These are phyloP conservation scores for Gymnoscopelus braueri DNA, from an alignment of 2,797 vertebrate genomes.

Conservation along the genomic window DNA sequence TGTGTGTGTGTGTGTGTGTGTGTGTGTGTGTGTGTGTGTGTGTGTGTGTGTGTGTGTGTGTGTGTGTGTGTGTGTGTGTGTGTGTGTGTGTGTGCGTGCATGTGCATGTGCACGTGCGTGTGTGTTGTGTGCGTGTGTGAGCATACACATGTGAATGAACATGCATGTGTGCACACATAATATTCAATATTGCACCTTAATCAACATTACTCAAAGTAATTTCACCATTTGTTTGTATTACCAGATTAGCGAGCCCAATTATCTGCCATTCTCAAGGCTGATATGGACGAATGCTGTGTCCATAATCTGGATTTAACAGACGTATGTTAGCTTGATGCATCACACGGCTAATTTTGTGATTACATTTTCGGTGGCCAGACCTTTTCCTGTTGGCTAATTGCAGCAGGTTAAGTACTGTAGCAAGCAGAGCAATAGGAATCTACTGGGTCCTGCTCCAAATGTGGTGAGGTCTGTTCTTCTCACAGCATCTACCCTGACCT, in stretches of 20 bases:
- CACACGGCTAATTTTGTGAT: slow-evolving; percentile 72
- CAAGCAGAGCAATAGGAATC: slow-evolving; percentile 62
- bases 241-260: slow-evolving; percentile 68
- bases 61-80: slow-evolving; percentile 19
- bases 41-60: slow-evolving; percentile 26
- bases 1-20: slow-evolving; percentile 32
- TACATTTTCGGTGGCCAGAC: slow-evolving; percentile 80
- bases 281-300: slow-evolving; percentile 74
- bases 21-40: slow-evolving; percentile 8
- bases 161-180: slow-evolving; percentile 39
- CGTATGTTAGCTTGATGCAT: slow-evolving; percentile 68
- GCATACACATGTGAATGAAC: slow-evolving; percentile 11
- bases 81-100: slow-evolving; percentile 21
- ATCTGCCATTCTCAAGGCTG: slow-evolving; percentile 71
- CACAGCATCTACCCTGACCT: slow-evolving; percentile 19
- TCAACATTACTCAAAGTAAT: slow-evolving; percentile 67
- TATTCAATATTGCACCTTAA: slow-evolving; percentile 56
- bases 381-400: slow-evolving; percentile 78
- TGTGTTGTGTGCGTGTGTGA: not conserved
- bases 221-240: slow-evolving; percentile 73
- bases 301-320: slow-evolving; percentile 64
- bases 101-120: not conserved
- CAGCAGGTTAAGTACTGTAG: slow-evolving; percentile 69
- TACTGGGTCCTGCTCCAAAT: slow-evolving; percentile 63
- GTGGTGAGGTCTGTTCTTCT: slow-evolving; percentile 65